Evolutionary conservation across 2,797 vertebrate genomes (phyloP).

Genomic region (Sylvia borin): DNA sequence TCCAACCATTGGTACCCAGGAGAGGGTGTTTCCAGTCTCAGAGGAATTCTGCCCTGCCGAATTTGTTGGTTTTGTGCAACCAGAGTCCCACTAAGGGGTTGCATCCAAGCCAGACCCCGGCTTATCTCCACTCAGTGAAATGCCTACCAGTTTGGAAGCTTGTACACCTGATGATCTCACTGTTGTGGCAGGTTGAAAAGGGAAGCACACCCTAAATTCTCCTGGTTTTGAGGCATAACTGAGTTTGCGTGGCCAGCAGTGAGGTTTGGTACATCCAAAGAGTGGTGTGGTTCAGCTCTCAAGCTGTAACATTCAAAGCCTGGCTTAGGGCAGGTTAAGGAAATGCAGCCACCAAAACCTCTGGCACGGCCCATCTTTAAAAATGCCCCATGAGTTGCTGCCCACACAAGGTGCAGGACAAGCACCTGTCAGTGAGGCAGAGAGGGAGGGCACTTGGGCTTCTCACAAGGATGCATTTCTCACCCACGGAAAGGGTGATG

Average conservation of each 20-base stretch:
- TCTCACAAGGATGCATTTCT: not conserved
- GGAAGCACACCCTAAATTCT: not conserved
- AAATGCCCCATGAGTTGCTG: not conserved
- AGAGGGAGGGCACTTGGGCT: not conserved
- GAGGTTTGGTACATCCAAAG: not conserved
- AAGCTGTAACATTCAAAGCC: not conserved
- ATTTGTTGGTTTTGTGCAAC: not conserved
- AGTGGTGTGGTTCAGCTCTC: not conserved
- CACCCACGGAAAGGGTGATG: not conserved
- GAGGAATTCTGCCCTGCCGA: not conserved
- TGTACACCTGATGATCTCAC: rapidly evolving
- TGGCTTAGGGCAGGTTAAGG: not conserved
- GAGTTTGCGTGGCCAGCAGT: not conserved
- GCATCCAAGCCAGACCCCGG: not conserved
- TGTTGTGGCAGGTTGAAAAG: not conserved
- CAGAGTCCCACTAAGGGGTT: not conserved
- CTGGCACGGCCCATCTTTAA: not conserved
- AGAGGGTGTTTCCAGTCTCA: not conserved
- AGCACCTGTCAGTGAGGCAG: not conserved
- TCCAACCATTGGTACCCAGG: not conserved
- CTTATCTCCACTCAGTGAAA: not conserved
- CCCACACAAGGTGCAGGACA: not conserved
- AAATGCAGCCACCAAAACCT: not conserved
- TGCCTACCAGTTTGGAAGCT: not conserved
- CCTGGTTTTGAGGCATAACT: not conserved